Evolutionary conservation across 2,113 vertebrate species (phyloP).

Genomic region (Psettodes erumei): DNA sequence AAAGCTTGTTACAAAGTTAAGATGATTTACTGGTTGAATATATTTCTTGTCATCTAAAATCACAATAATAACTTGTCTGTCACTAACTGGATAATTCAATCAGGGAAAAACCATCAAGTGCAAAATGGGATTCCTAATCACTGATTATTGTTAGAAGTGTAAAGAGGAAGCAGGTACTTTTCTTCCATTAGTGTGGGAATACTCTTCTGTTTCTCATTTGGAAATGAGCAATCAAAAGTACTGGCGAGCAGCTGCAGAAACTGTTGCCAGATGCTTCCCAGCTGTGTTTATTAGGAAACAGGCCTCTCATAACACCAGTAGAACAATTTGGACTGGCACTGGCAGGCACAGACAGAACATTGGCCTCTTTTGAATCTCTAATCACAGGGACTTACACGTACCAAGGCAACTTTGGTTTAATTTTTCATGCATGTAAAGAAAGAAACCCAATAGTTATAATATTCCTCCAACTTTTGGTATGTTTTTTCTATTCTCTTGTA

Average conservation of each 20-base stretch:
- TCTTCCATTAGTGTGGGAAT: background rate
- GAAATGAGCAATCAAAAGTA: background rate
- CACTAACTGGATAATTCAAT: background rate
- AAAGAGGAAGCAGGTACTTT: background rate
- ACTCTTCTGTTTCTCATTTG: background rate
- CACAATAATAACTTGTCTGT: background rate
- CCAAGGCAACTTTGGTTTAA: too few species aligned
- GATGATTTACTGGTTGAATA: background rate
- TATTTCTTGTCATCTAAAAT: background rate
- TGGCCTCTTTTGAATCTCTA: too few species aligned
- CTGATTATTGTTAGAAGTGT: background rate
- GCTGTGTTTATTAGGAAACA: background rate
- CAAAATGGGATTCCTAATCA: background rate
- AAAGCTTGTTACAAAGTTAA: too few species aligned
- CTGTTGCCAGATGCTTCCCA: background rate
- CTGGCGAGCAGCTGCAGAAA: background rate
- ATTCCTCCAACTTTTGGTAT: background rate
- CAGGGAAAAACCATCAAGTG: background rate
- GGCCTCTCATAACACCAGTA: background rate
- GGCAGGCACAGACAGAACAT: too few species aligned
- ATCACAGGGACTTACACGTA: too few species aligned
- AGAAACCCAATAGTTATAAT: too few species aligned
- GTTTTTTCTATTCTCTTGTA: background rate
- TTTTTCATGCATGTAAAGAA: too few species aligned
- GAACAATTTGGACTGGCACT: background rate